Base-by-base conservation (phyloP, 2,797 vertebrate species). In the Danio aesculapii region DNA sequence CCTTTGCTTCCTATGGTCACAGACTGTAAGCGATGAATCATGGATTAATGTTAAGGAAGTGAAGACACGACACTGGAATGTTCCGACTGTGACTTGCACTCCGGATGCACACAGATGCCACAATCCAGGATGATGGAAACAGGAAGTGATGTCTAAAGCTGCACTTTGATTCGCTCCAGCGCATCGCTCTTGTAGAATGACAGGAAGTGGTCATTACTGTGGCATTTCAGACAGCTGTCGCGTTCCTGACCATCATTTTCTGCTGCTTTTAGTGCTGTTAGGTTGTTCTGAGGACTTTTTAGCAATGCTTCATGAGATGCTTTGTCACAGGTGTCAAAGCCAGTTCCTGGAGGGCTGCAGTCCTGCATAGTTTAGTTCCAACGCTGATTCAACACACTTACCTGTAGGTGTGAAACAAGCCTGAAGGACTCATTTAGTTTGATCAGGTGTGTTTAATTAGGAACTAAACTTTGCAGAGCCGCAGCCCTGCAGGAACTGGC, bases 31-130 rank as follows among this genome's bases (percentile, higher is more conserved):
- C 21, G 0, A 47, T 49, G 71, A 70, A 30, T 80, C 49, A 30
- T 30, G 7, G 59, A 16, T 17, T 16, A 17, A 16, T 11, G 9
- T 46, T 44, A 50, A 85, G 72, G 81, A 85, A 82, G 79, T 59
- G 52, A 64, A 12, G 17, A 78, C 12, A 44, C 6, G 43, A 50
- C n/a, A 44, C 73, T 73, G 81, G 74, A 85, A 85, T 73, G 78
- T 78, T 39, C 21, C 43, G 16, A 74, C 74, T 75, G 47, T 70
- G 67, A 79, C 69, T 71, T 75, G 59, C 69, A 30, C 70, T 58
- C 21, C 47, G 52, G 59, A 78, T 62, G 9, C 50, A 11, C 47
- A 10, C 44, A 44, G 9, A 8, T 14, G 50, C 8, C 17, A 50
- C 53, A 49, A 69, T 44, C 16, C 41, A 75, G 57, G 43, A 30